Percentiles rank a stretch among this genome's conserved stretches.
Evolutionary conservation across 1,140 invertebrate species (phyloP).

Genomic region (Drosophila persimilis): DNA sequence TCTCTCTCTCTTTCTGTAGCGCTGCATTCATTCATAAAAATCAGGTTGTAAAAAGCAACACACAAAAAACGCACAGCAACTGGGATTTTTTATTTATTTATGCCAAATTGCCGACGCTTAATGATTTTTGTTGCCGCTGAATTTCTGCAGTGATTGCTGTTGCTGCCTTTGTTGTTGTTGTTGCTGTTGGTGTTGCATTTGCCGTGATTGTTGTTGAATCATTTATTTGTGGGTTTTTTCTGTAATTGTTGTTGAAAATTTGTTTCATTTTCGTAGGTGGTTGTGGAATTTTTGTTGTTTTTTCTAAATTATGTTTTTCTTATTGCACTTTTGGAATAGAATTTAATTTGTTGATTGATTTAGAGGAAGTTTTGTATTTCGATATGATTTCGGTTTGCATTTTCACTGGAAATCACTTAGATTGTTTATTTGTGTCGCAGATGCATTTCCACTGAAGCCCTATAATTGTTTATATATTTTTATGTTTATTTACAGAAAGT

Average conservation of each 20-base stretch:
- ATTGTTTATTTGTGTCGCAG: no score
- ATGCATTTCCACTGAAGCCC: no score
- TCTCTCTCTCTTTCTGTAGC: constrained; percentile 4
- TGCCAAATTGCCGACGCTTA: constrained; percentile 69
- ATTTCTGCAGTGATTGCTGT: constrained; percentile 14
- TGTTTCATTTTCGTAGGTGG: not conserved
- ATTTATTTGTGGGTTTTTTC: no score
- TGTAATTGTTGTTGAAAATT: not conserved
- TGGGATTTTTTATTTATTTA: constrained; percentile 74
- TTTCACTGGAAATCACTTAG: no score
- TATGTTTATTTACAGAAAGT: no score
- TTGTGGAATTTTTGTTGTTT: not conserved
- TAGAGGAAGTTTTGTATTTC: no score
- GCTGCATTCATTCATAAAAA: constrained; percentile 81
- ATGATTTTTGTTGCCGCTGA: constrained; percentile 14
- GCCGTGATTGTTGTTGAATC: constrained; percentile 1
- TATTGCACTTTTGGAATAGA: no score
- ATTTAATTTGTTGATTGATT: no score
- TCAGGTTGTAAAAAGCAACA: constrained; percentile 71
- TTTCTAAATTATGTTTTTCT: no score
- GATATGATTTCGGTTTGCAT: no score
- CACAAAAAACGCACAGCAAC: constrained; percentile 46
- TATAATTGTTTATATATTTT: no score
- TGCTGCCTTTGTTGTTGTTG: not conserved
- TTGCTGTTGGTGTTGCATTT: constrained; percentile 13